These are phyloP conservation scores for Mamestra brassicae DNA, from an alignment of 2,888 invertebrate genomes.

Conservation along the genomic window DNA sequence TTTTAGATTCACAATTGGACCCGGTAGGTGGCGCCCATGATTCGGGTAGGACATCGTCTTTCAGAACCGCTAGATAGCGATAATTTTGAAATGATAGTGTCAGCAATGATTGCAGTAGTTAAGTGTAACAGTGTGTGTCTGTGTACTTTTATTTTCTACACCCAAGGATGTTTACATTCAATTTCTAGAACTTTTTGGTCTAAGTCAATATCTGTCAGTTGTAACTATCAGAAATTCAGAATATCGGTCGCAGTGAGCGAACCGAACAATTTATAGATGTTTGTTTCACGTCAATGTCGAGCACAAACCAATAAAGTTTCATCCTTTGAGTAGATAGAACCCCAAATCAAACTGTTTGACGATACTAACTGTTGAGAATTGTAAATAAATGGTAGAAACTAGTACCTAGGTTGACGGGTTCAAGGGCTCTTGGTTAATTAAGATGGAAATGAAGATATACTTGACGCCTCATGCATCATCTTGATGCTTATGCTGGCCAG, in stretches of 20 bases:
- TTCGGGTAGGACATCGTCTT: too few species aligned
- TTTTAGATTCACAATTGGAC: too few species aligned
- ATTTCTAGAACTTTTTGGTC: not conserved
- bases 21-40: too few species aligned
- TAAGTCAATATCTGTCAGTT: slow-evolving; percentile 12
- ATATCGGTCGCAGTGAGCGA: slow-evolving; percentile 9
- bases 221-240: slow-evolving; percentile 18
- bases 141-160: too few species aligned
- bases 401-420: slow-evolving; percentile 4
- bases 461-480: too few species aligned
- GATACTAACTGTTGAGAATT: not conserved
- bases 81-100: too few species aligned
- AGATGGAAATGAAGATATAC: too few species aligned
- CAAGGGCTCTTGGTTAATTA: not conserved
- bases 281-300: slow-evolving; percentile 46
- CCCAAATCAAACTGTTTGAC: slow-evolving; percentile 10
- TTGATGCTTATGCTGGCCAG: too few species aligned
- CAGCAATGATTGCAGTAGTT: too few species aligned
- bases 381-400: slow-evolving; percentile 18
- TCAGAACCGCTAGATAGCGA: too few species aligned
- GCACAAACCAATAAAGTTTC: slow-evolving; percentile 48
- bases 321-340: slow-evolving; percentile 28
- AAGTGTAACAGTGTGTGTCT: too few species aligned
- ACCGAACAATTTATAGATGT: slow-evolving; percentile 48
- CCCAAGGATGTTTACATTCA: too few species aligned